These are phyloP conservation scores for Charanyca ferruginea DNA, from an alignment of 2,888 invertebrate species.

Conservation along the genomic window DNA sequence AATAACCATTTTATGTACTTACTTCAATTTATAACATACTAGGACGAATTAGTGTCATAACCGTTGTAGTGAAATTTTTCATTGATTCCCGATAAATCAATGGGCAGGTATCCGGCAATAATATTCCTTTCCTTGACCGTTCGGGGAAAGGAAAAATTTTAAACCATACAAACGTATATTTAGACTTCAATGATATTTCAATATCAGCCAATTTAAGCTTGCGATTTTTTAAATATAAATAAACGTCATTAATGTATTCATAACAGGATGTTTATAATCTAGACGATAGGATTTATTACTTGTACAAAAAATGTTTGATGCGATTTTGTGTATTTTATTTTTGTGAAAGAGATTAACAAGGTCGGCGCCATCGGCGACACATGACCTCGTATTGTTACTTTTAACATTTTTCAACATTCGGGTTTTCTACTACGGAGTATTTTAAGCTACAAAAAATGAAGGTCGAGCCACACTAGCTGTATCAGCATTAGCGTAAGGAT, in stretches of 20 bases:
- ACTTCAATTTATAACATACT: not conserved
- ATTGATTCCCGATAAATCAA: constrained; percentile 2
- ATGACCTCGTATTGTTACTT: constrained; percentile 62
- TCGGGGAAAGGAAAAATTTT: constrained; percentile 22
- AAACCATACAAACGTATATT: constrained; percentile 14
- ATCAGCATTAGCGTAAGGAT: too few relatives aligned
- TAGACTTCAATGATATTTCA: constrained; percentile 38
- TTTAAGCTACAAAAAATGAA: not conserved
- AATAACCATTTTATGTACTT: too few relatives aligned
- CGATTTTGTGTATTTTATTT: constrained; percentile 66
- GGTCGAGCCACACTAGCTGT: too few relatives aligned
- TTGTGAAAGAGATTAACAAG: constrained; percentile 66
- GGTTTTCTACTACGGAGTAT: constrained; percentile 20
- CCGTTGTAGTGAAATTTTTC: not conserved
- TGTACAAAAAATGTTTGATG: constrained; percentile 64
- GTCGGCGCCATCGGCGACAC: constrained; percentile 66
- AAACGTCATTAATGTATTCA: constrained; percentile 24
- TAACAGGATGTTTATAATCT: constrained; percentile 72
- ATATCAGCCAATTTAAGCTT: constrained; percentile 20
- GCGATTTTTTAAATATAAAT: constrained; percentile 7
- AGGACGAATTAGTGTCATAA: not conserved
- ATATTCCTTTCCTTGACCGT: too few relatives aligned
- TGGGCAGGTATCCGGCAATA: constrained; percentile 16
- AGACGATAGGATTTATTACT: constrained; percentile 56
- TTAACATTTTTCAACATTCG: constrained; percentile 25